Percentiles rank a stretch among this genome's conserved stretches.
These are phyloP conservation scores for Aporophyla nigra DNA, from an alignment of 2,888 invertebrate species.

Conservation along the genomic window DNA sequence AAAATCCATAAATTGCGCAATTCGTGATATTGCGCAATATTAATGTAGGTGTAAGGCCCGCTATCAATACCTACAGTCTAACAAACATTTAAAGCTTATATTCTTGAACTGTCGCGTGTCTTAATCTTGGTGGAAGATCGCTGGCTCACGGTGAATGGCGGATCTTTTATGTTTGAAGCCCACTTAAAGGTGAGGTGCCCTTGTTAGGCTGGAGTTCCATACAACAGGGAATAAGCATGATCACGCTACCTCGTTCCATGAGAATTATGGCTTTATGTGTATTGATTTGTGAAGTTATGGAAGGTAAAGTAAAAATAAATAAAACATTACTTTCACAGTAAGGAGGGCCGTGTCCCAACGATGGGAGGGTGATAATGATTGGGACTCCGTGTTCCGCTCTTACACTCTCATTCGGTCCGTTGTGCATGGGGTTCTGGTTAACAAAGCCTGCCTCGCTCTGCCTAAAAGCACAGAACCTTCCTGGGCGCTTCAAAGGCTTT, in stretches of 20 bases:
- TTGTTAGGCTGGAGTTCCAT: conserved; percentile 23
- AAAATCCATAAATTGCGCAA: neutral
- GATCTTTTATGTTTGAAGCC: conserved; percentile 51
- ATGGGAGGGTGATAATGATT: no score
- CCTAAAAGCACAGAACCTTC: no score
- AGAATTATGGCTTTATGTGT: conserved; percentile 7
- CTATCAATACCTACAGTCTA: neutral
- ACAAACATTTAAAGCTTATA: conserved; percentile 4
- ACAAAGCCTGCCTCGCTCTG: no score
- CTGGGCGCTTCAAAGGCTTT: no score
- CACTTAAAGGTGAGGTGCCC: conserved; percentile 39
- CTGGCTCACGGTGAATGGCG: conserved; percentile 43
- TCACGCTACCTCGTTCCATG: conserved; percentile 24
- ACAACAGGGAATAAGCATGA: conserved; percentile 22
- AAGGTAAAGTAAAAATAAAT: neutral
- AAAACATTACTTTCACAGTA: no score
- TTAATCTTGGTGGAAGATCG: conserved; percentile 44
- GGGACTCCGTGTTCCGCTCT: no score
- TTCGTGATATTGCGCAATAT: neutral
- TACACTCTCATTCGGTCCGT: no score
- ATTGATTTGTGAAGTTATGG: conserved; percentile 16
- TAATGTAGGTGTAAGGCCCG: neutral
- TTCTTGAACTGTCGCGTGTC: conserved; percentile 36
- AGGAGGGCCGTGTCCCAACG: no score
- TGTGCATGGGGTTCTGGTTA: no score